These are phyloP conservation scores for Drosophila jambulina DNA, from an alignment of 1,140 invertebrate genomes.

Conservation along the genomic window DNA sequence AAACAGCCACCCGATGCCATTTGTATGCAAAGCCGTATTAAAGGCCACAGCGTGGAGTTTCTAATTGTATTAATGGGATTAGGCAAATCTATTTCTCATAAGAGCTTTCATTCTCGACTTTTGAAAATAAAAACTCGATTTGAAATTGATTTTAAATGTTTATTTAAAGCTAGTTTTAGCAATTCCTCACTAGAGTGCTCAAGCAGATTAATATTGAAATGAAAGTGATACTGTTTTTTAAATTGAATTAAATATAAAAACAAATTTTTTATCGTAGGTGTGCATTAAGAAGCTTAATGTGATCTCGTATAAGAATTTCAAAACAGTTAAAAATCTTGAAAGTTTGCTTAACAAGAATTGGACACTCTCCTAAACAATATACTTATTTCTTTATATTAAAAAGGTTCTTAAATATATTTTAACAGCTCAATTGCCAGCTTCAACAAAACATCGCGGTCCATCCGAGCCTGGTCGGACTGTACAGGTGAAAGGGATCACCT, in stretches of 20 bases:
- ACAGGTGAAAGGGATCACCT: conserved; percentile 92
- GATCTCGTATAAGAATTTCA: too few relatives aligned
- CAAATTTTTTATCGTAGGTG: not conserved
- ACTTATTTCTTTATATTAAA: not conserved
- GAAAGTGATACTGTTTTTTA: not conserved
- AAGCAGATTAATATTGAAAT: not conserved
- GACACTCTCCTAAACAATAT: not conserved
- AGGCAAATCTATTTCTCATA: conserved; percentile 28
- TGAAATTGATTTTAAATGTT: not conserved
- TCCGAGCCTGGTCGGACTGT: conserved; percentile 93
- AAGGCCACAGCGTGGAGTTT: conserved; percentile 29
- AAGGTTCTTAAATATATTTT: conserved; percentile 10
- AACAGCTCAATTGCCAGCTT: conserved; percentile 85
- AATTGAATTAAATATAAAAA: not conserved
- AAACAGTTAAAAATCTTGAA: too few relatives aligned
- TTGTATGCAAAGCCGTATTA: conserved; percentile 47
- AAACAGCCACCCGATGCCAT: conserved; percentile 38
- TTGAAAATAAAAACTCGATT: not conserved
- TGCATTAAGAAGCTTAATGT: not conserved
- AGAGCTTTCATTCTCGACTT: conserved; percentile 20
- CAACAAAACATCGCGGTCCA: conserved; percentile 89
- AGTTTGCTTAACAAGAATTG: not conserved
- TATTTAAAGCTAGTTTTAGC: not conserved
- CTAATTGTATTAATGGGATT: conserved; percentile 52
- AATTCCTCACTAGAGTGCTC: not conserved